These are phyloP conservation scores for Sapayoa aenigma DNA, from an alignment of 2,113 vertebrate species.

Conservation along the genomic window DNA sequence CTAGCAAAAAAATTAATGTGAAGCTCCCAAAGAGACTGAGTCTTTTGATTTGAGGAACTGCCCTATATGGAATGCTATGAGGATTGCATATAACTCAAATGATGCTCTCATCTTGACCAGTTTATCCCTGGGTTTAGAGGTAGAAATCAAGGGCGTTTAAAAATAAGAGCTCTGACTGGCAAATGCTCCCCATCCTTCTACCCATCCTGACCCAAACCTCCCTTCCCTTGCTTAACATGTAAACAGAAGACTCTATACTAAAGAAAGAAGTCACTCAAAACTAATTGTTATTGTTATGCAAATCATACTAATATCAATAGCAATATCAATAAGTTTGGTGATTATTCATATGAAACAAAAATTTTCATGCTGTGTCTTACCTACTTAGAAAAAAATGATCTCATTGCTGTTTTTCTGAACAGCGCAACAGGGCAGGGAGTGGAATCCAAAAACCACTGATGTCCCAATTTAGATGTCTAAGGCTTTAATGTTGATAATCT, in stretches of 20 bases:
- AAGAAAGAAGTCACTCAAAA: not conserved
- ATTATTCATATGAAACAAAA: not conserved
- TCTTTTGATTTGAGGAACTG: not conserved
- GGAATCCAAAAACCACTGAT: not conserved
- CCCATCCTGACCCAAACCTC: not conserved
- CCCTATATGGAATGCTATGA: not conserved
- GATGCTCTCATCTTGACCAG: not conserved
- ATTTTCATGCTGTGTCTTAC: not conserved
- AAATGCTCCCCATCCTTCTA: rapidly evolving
- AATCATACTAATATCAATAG: not conserved
- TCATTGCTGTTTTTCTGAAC: not conserved
- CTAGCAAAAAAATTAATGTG: not conserved
- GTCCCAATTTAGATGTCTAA: not conserved
- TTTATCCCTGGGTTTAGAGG: not conserved
- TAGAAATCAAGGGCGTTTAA: not conserved
- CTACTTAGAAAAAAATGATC: not conserved
- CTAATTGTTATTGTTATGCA: not conserved
- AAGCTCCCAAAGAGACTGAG: not conserved
- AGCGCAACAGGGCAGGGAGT: not conserved
- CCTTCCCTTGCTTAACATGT: not conserved
- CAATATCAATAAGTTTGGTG: not conserved
- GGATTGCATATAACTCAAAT: not conserved
- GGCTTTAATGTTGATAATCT: not conserved
- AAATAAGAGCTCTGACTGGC: not conserved
- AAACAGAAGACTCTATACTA: not conserved